These are phyloP conservation scores for Apis laboriosa DNA, from an alignment of 1,140 invertebrate genomes.

Conservation along the genomic window DNA sequence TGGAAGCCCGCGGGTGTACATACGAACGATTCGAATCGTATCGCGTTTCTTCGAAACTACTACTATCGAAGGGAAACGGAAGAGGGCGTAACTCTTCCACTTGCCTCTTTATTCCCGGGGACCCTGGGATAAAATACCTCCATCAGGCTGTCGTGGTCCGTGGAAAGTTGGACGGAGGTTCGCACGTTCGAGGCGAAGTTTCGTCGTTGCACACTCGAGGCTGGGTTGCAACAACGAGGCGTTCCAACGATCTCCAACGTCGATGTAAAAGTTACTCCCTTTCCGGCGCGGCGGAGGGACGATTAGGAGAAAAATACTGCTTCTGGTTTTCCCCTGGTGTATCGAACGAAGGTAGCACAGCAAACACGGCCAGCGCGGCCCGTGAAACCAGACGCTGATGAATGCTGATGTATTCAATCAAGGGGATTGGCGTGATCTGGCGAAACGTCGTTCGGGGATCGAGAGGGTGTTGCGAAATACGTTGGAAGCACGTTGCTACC, in stretches of 20 bases:
- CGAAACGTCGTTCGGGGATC: slow-evolving; percentile 61
- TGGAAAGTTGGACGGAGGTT: neutral
- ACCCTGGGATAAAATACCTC: neutral
- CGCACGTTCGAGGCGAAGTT: neutral
- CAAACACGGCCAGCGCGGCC: neutral
- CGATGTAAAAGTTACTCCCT: neutral
- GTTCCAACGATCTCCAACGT: neutral
- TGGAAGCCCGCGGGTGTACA: neutral
- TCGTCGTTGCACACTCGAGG: neutral
- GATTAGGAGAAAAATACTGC: slow-evolving; percentile 3
- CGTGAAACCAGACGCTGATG: slow-evolving; percentile 39
- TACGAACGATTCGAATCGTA: neutral
- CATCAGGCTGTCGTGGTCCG: neutral
- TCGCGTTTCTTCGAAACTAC: neutral
- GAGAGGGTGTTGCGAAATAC: slow-evolving; percentile 47
- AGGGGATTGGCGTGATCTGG: slow-evolving; percentile 64
- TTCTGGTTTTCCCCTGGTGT: neutral
- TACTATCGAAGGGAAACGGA: too few relatives aligned
- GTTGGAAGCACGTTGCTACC: slow-evolving; percentile 5
- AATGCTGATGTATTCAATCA: slow-evolving; percentile 72
- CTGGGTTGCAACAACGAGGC: neutral
- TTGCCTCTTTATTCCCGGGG: neutral
- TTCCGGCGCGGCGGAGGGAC: neutral
- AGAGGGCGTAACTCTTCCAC: neutral
- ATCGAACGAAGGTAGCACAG: neutral